Evolutionary conservation across 2,888 invertebrate genomes (phyloP), one percentile per base, ranked within the genome.

Genomic region (Dyspetes luteomarginatus): DNA sequence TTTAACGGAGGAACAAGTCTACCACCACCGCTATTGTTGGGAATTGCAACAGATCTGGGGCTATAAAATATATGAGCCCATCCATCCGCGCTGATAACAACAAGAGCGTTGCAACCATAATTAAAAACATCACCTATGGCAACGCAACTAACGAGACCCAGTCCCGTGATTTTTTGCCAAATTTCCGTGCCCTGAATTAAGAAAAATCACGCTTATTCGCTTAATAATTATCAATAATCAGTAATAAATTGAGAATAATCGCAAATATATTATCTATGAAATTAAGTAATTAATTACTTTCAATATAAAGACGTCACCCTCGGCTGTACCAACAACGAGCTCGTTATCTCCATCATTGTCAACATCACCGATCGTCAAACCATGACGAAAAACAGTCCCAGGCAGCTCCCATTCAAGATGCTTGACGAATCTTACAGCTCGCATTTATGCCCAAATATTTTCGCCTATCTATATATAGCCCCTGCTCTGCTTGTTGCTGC

Each of bases 291-390:
- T 58, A 71, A 77, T 87, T 84, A 94, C 95, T 91, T 96, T 96
- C 90, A 95, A 96, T 84, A 96, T 94, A 48, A 93, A 93, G 52
- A 96, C 91, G 74, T 95, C 94, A 26, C 96, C 96, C 87, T 93
- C 93, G 60, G 94, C 93, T 85, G 94, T 96, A 9, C 96, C 96
- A 72, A 96, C 93, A 52, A 95, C 93, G 76, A 96, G 91, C 90
- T 96, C 96, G 91, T 94, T 94, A 83, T 94, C 93, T 72, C 94
- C 94, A 92, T 96, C 96, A 90, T 96, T 96, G 90, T 96, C 96
- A 22, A 96, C 94, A 93, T 96, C 96, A 4, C 95, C 95, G 72
- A 96, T 92, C 12, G 93, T 93, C 82, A 96, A 89, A 1, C 95
- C 95, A 90, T 95, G 94, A 84, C 94, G 93, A 84, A 94, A 93